Conservation (phyloP, 2,113 vertebrate genomes). For the Otus sunia region DNA sequence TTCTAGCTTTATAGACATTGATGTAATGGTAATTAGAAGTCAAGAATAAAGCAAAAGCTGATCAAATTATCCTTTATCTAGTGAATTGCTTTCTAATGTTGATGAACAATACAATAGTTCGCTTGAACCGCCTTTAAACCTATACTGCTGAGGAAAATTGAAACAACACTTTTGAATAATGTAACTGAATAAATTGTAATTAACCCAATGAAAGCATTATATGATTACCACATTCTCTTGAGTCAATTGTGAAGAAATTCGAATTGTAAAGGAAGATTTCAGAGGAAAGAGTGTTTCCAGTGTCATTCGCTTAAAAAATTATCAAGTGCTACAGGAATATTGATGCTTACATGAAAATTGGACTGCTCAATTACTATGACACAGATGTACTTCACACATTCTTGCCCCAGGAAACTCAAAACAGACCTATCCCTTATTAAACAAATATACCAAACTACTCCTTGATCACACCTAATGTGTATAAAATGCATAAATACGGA, state of each 20-base stretch:
- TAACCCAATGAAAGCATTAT: not conserved
- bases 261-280: not conserved
- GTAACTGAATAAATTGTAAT: not conserved
- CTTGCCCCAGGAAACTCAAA: not conserved
- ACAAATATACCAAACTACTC: not conserved
- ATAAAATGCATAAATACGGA: not conserved
- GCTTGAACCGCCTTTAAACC: not conserved
- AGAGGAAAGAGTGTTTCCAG: not conserved
- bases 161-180: not conserved
- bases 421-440: not conserved
- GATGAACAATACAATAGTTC: not conserved
- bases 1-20: not conserved
- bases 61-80: not conserved
- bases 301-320: not conserved
- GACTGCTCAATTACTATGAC: not conserved
- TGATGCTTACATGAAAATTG: not conserved
- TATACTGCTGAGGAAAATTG: not conserved
- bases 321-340: not conserved
- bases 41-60: not conserved
- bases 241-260: not conserved
- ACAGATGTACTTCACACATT: not conserved
- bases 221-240: not conserved
- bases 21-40: not conserved
- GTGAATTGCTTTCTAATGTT: not conserved
- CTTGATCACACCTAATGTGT: not conserved